These are phyloP conservation scores for Carabus problematicus DNA, from an alignment of 2,888 invertebrate genomes.

Conservation along the genomic window DNA sequence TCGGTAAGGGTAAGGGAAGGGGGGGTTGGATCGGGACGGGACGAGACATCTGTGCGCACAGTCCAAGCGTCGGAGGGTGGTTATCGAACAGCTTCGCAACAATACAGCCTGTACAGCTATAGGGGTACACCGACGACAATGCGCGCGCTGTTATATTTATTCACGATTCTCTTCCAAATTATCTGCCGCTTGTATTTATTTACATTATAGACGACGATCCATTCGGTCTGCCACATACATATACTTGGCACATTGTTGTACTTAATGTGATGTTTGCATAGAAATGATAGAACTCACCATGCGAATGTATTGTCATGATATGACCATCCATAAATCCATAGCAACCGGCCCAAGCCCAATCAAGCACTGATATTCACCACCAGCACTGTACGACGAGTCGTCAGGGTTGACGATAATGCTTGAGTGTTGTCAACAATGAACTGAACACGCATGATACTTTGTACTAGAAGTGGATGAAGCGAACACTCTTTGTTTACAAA, in stretches of 20 bases:
- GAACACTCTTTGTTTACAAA: conserved; percentile 34
- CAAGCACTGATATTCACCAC: background rate
- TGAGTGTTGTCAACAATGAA: conserved; percentile 6
- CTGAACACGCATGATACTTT: conserved; percentile 17
- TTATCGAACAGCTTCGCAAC: conserved; percentile 31
- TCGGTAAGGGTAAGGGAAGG: background rate
- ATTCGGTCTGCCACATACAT: no score
- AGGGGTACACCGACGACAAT: conserved; percentile 12
- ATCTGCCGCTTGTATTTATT: no score
- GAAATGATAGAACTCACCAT: conserved; percentile 29
- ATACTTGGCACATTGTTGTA: no score
- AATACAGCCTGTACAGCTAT: background rate
- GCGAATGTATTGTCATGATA: conserved; percentile 4
- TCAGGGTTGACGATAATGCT: conserved; percentile 2
- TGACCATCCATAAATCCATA: background rate
- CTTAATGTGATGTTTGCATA: background rate
- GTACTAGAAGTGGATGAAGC: background rate
- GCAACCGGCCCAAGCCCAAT: background rate
- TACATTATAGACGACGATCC: no score
- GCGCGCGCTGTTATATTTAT: conserved; percentile 21
- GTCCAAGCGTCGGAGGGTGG: conserved; percentile 16
- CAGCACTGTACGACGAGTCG: no score
- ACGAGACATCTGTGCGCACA: conserved; percentile 16
- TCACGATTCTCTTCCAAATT: no score
- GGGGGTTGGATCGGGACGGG: conserved; percentile 6